Percentiles rank a stretch among this genome's conserved stretches.
Evolutionary conservation across 2,888 invertebrate genomes (phyloP).

Genomic region (Nephrotoma flavescens): DNA sequence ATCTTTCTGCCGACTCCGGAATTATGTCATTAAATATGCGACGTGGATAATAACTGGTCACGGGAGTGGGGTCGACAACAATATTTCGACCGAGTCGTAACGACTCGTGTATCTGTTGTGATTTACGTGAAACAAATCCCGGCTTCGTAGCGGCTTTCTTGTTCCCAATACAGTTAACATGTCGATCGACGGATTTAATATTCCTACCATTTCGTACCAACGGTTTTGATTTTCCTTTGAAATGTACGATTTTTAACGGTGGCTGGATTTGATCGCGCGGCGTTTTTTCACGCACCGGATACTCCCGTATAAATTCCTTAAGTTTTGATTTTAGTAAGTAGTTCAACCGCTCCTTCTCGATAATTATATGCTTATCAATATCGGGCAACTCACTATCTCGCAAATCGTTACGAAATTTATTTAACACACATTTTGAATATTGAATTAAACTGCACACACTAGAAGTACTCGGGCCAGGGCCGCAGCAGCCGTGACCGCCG

Average conservation of each 20-base stretch:
- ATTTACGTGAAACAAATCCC: background rate
- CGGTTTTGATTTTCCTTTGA: background rate
- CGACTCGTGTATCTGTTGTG: background rate
- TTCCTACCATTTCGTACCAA: background rate
- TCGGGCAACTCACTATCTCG: background rate
- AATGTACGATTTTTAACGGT: background rate
- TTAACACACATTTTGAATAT: background rate
- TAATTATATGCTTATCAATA: background rate
- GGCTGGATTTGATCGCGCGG: background rate
- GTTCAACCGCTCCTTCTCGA: background rate
- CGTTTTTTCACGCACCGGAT: background rate
- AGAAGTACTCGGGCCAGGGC: background rate
- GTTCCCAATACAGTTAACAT: background rate
- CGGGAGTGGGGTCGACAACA: background rate
- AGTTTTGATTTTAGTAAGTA: background rate
- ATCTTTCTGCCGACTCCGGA: background rate
- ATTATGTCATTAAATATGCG: background rate
- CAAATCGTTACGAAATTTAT: background rate
- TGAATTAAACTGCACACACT: background rate
- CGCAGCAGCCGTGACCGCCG: background rate
- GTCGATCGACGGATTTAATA: background rate
- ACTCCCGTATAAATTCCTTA: background rate
- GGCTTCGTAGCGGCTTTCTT: background rate
- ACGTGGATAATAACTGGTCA: background rate
- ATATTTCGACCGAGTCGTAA: background rate